Base-by-base conservation (phyloP, 2,888 invertebrate species). In the Ceratothoa steindachneri region DNA sequence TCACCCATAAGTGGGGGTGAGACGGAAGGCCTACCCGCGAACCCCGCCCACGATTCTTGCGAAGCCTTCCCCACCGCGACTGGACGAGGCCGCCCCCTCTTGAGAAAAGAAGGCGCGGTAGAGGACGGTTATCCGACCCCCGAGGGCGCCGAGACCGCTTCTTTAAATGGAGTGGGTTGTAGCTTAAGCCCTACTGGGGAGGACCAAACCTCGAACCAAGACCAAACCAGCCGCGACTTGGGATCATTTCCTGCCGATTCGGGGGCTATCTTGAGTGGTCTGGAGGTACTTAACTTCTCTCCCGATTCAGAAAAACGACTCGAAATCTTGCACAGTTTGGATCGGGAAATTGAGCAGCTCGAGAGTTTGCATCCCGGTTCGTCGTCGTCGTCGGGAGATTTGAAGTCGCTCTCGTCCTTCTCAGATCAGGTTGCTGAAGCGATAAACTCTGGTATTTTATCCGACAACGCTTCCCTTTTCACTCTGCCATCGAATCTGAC, bases 401-500 rank as follows among this genome's bases (percentile, higher is more conserved):
- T 22, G 27, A 12, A 24, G 2, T 60, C 60, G n/a, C 24, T 60
- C n/a, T 60, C 60, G n/a, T 60, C 60, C 12, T 41, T 41, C 15
- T 4, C 60, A 12, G 60, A 60, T 24, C 60, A n/a, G n/a, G 27
- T 60, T 12, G 60, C 60, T 22, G 60, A 60, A 60, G 60, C 60
- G 12, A 60, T 60, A 22, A 60, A 60, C 24, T 60, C 60, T 22
- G 60, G 24, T 7, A 60, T 60, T 60, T n/a, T 60, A 60, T 60
- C 60, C 19, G 60, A 60, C 60, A 60, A 24, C 3, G n/a, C 60
- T 2, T 60, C 60, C 2, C n/a, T 60, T 1, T 24, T 60, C 24
- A 60, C 60, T 22, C 24, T 60, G n/a, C 60, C 60, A 12, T 60
- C 60, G 1, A 24, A 60, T 24, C 24, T 60, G 24, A 60, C 60